A percentile compares a stretch with the other conserved stretches of the same genome.
phyloP scores from a whole-genome alignment of 1,140 invertebrate genomes.

The Orius insidiosus region DNA sequence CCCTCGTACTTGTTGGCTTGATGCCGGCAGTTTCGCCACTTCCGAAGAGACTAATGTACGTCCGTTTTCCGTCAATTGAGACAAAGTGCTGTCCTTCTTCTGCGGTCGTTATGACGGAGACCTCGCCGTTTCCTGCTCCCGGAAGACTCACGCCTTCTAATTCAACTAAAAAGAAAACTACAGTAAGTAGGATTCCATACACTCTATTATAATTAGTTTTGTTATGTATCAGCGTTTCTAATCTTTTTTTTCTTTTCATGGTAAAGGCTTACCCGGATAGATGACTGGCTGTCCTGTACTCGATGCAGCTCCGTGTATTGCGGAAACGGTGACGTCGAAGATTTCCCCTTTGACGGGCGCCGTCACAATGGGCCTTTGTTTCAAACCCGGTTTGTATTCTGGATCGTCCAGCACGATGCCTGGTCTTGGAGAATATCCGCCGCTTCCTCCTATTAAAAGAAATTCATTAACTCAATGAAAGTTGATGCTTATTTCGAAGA shows the following conservation, averaged over 20 bases:
- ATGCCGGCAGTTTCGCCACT: slow-evolving; percentile 4
- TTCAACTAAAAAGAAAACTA: slow-evolving; percentile 20
- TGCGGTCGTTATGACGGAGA: slow-evolving; percentile 59
- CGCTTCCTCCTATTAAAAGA: slow-evolving; percentile 2
- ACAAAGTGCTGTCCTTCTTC: slow-evolving; percentile 68
- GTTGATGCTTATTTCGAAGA: not conserved
- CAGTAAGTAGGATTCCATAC: not conserved
- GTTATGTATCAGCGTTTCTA: no score
- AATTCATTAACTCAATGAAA: not conserved
- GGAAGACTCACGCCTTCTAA: slow-evolving; percentile 23
- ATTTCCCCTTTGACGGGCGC: slow-evolving; percentile 44
- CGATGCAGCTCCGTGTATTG: slow-evolving; percentile 49
- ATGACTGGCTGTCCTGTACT: slow-evolving; percentile 32
- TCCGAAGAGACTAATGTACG: slow-evolving; percentile 69
- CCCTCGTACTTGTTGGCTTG: slow-evolving; percentile 9
- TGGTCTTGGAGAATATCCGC: slow-evolving; percentile 48
- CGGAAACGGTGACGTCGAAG: slow-evolving; percentile 74
- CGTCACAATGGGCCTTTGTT: slow-evolving; percentile 24
- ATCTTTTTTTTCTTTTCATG: no score
- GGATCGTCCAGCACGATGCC: slow-evolving; percentile 68
- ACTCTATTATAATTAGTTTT: no score
- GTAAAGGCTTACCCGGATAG: slow-evolving; percentile 31
- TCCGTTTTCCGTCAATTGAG: slow-evolving; percentile 79
- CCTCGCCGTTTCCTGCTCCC: slow-evolving; percentile 25
- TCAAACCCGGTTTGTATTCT: slow-evolving; percentile 47